Evolutionary conservation across 2,888 invertebrate genomes (phyloP), one percentile per base, ranked within the genome.

Genomic region (Meteorus colon): DNA sequence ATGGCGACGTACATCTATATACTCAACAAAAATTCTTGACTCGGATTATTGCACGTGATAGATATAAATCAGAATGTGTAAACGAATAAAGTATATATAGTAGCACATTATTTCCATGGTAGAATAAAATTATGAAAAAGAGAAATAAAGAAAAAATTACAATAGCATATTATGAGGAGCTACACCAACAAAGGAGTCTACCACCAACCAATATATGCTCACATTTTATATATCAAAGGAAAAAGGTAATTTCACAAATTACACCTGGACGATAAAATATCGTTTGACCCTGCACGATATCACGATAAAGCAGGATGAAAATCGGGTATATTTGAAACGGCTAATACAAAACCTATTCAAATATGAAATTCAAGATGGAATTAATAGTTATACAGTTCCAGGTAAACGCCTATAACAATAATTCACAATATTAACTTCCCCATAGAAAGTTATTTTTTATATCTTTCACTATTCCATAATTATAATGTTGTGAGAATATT

Each of bases 241-340:
- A 29, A 68, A 68, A 51, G 68, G 6, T 68, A 69, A 69, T 69
- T 59, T 19, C 31, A 12, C 34, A 31, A 69, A 69, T 69, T 59
- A 69, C 31, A 37, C 2, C 8, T 5, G 10, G 8, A 8, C 19
- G 55, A 19, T 8, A 24, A 55, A 55, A 37, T 65, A 65, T 65
- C 37, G n/a, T 8, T 37, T 65, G 8, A n/a, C n/a, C 37, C 37
- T 19, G 34, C 34, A 24, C 19, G 10, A n/a, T n/a, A 31, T 63
- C 45, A 45, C 14, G 12, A 48, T 48, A 14, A 16, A 48, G 4
- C 6, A 45, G 45, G n/a, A n/a, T n/a, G n/a, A 48, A 4, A n/a
- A 48, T 41, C 12, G 41, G 8, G 41, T 8, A 41, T 12, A 41
- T 12, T 12, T 12, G 8, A 12, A 41, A 8, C 41, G 8, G 12